Conservation (phyloP, 2,797 vertebrate species). For the Taeniopygia guttata region DNA sequence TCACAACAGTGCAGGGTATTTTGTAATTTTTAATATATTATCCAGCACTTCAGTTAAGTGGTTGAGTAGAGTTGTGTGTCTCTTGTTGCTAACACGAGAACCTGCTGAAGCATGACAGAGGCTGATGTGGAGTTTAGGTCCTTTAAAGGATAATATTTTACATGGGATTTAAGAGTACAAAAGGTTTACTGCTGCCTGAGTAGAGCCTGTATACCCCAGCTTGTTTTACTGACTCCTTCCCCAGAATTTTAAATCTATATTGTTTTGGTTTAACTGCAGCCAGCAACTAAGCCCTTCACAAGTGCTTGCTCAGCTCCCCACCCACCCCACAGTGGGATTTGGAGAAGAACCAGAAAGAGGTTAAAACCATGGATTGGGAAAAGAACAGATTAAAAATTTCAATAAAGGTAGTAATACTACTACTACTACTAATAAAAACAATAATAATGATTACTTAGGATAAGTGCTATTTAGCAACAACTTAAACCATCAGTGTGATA, state of each 20-base stretch:
- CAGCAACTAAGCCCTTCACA: neutral
- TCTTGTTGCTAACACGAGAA: neutral
- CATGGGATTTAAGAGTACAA: neutral
- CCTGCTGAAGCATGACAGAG: neutral
- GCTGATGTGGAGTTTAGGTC: neutral
- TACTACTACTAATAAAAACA: neutral
- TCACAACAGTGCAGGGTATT: neutral
- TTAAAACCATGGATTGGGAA: neutral
- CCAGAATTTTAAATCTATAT: neutral
- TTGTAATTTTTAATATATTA: neutral
- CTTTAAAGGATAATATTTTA: neutral
- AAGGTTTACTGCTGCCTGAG: neutral
- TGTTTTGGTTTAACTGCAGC: neutral
- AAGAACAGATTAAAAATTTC: neutral
- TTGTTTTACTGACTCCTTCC: neutral
- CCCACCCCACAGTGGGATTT: neutral
- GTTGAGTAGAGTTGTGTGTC: neutral
- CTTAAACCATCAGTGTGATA: neutral
- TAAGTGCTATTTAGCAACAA: neutral
- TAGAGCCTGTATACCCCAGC: neutral
- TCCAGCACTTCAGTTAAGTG: neutral
- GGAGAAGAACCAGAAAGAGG: neutral
- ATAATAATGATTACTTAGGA: neutral
- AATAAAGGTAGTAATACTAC: neutral
- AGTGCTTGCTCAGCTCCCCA: neutral